phyloP scores from a whole-genome alignment of 2,113 vertebrate genomes.

The Leucopsar rothschildi region DNA sequence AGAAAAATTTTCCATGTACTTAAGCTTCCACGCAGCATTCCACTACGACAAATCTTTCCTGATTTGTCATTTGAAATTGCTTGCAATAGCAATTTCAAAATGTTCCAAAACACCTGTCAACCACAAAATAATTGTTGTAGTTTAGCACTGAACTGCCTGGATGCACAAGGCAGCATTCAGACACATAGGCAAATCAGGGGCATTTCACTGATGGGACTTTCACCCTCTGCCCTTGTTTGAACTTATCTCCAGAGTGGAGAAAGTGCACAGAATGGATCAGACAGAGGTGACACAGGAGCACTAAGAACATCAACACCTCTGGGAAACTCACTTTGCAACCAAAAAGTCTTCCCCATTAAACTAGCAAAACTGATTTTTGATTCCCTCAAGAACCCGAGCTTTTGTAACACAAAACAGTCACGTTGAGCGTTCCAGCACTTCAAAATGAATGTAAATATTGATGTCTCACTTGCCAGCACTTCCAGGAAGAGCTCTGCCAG shows the following conservation, averaged over 20 bases:
- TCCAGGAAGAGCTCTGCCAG: not conserved
- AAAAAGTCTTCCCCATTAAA: not conserved
- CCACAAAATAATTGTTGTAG: not conserved
- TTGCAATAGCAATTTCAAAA: not conserved
- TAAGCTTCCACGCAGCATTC: not conserved
- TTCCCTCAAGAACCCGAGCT: not conserved
- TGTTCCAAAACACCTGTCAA: not conserved
- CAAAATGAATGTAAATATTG: not conserved
- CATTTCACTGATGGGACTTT: not conserved
- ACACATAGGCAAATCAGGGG: not conserved
- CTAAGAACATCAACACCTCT: not conserved
- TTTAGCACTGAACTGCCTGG: not conserved
- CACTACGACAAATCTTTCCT: not conserved
- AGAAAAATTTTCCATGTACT: not conserved
- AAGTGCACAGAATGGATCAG: not conserved
- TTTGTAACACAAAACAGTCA: not conserved
- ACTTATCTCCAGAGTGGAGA: not conserved
- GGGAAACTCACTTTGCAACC: not conserved
- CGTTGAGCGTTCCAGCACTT: fast-evolving
- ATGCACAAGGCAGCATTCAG: not conserved
- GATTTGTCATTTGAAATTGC: not conserved
- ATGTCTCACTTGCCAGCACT: not conserved
- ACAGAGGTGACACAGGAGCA: not conserved
- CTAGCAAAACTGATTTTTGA: not conserved
- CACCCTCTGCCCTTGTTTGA: not conserved